Base-by-base conservation (phyloP, 2,113 vertebrate genomes). In the Excalfactoria chinensis region DNA sequence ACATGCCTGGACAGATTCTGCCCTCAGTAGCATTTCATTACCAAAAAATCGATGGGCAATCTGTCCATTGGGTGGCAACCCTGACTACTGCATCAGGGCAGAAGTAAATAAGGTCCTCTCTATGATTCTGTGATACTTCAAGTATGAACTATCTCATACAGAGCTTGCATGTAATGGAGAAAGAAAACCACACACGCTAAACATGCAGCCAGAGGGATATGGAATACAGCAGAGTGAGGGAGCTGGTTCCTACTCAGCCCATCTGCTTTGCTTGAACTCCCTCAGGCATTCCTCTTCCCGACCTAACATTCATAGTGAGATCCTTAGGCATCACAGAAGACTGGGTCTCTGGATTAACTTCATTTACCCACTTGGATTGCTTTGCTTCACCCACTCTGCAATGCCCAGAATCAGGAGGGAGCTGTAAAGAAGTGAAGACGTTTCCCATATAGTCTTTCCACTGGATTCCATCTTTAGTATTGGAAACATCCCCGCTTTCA, bases 81-180 rank as follows among this genome's bases (percentile, higher is more conserved):
- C n/a, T n/a, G n/a, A n/a, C n/a, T n/a, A n/a, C n/a, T n/a, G n/a
- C n/a, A n/a, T n/a, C n/a, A n/a, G n/a, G n/a, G n/a, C n/a, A n/a
- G n/a, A n/a, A n/a, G n/a, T n/a, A n/a, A n/a, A n/a, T n/a, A n/a
- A n/a, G n/a, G 37, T 37, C 11, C 30, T 11, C 32, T 58, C 55
- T 32, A n/a, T 21, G 55, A 32, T 19, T 56, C 16, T 56, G 30
- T 32, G 30, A 19, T 20, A 20, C 7, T 1, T 26, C 46, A 66
- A 1, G 9, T 26, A 73, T 30, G 32, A 67, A 19, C 0, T n/a
- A 23, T 21, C 32, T 2, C 21, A 41, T 7, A 35, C 2, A 3
- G 1, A 44, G 20, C 11, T 40, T 48, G 19, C 13, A 43, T 0
- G 3, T 3, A 53, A 28, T 0, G 1, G 34, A 73, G 62, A 60